Evolutionary conservation across 1,140 invertebrate genomes (phyloP).

Genomic region (Akabosia matsudoensis): DNA sequence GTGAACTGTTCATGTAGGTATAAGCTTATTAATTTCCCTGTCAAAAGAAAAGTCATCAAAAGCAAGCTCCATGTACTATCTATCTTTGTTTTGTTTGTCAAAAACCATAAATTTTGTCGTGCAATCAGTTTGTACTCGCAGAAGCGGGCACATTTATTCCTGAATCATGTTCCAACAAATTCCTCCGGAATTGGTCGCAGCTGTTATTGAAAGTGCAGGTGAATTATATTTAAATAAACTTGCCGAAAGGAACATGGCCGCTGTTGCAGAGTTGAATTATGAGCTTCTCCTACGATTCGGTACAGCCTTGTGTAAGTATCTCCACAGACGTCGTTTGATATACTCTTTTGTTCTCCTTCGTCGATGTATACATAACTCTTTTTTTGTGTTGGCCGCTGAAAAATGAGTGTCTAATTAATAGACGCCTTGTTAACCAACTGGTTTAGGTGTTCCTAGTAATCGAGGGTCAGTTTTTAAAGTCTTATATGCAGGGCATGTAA

Average conservation of each 20-base stretch:
- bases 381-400: not conserved
- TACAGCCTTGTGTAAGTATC: not conserved
- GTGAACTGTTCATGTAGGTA: too few relatives aligned
- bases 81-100: too few relatives aligned
- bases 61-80: too few relatives aligned
- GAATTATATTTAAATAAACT: not conserved
- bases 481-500: too few relatives aligned
- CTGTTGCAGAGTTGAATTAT: conserved; percentile 10
- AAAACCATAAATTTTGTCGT: too few relatives aligned
- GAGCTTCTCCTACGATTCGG: not conserved
- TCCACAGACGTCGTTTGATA: not conserved
- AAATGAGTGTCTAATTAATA: conserved; percentile 5
- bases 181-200: not conserved
- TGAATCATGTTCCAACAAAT: conserved; percentile 17
- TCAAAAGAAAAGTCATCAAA: too few relatives aligned
- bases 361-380: not conserved
- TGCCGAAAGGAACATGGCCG: not conserved
- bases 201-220: conserved; percentile 10
- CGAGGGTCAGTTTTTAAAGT: not conserved
- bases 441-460: not conserved
- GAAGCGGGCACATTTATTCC: not conserved
- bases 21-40: too few relatives aligned
- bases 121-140: not conserved
- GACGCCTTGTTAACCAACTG: conserved; percentile 1
- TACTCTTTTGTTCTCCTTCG: not conserved